These are phyloP conservation scores for Drosophila santomea DNA, from an alignment of 1,140 invertebrate genomes.

Conservation along the genomic window DNA sequence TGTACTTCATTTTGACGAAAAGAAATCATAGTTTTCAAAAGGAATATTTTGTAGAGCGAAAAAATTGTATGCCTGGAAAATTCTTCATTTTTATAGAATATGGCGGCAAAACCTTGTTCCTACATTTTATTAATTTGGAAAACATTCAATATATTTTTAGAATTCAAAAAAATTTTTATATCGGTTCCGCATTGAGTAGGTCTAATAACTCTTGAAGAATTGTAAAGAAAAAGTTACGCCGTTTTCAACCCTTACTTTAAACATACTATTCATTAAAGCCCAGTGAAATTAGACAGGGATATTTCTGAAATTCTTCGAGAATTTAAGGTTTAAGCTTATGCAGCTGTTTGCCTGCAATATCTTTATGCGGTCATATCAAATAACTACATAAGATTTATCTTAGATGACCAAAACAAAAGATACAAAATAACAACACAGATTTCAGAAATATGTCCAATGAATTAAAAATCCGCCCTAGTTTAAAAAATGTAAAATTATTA, in stretches of 20 bases:
- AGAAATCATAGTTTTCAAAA: not conserved
- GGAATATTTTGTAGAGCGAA: not conserved
- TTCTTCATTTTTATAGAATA: not conserved
- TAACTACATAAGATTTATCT: constrained; percentile 2
- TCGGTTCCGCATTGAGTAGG: too few species aligned
- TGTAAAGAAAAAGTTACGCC: not conserved
- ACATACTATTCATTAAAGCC: not conserved
- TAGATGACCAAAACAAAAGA: constrained; percentile 1
- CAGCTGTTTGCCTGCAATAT: not conserved
- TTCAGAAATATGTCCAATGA: not conserved
- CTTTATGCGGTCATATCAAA: constrained; percentile 22
- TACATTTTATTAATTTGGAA: not conserved
- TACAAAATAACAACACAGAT: not conserved
- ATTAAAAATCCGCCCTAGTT: not conserved
- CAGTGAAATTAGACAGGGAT: not conserved
- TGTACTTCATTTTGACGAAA: constrained; percentile 8
- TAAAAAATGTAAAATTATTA: not conserved
- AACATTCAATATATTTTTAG: not conserved
- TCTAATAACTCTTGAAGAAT: not conserved
- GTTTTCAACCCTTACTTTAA: not conserved
- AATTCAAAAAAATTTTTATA: not conserved
- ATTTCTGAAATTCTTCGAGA: constrained; percentile 2
- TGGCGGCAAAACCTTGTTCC: not conserved
- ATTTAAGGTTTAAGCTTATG: not conserved
- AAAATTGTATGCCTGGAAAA: not conserved